Conservation (phyloP, 23 tunicate genomes). For the Styela clava region DNA sequence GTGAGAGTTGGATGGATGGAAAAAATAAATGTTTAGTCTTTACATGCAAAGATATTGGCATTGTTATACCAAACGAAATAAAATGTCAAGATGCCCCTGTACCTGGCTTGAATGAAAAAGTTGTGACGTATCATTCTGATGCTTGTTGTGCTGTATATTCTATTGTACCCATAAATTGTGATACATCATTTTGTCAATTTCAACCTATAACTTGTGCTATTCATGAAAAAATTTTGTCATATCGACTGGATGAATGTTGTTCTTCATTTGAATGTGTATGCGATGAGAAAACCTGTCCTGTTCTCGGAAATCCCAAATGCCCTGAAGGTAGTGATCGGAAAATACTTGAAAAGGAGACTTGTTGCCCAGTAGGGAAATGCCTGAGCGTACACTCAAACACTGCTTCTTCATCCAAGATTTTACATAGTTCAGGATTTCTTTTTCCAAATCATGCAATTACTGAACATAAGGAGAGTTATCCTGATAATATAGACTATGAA, state of each 20-base stretch:
- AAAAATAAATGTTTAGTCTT: conserved; percentile 31
- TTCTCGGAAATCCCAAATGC: conserved; percentile 44
- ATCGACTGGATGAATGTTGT: conserved; percentile 80
- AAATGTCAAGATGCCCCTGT: conserved; percentile 43
- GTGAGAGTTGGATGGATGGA: conserved; percentile 46
- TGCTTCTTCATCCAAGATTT: conserved; percentile 24
- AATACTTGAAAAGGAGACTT: conserved; percentile 28
- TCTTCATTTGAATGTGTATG: conserved; percentile 82
- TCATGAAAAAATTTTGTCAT: conserved; percentile 53
- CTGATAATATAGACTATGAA: no score
- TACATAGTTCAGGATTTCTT: background rate
- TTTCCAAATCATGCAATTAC: conserved; percentile 12
- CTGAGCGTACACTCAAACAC: conserved; percentile 18
- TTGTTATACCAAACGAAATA: conserved; percentile 23
- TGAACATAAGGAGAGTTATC: no score
- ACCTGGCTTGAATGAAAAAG: conserved; percentile 37
- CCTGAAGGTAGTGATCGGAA: conserved; percentile 49
- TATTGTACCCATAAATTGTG: conserved; percentile 49
- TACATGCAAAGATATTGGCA: conserved; percentile 52
- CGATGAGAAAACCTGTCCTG: conserved; percentile 52
- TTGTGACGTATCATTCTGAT: conserved; percentile 32
- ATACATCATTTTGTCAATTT: conserved; percentile 41
- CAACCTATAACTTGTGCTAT: conserved; percentile 46
- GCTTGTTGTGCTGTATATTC: conserved; percentile 52
- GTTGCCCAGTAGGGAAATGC: conserved; percentile 69